Conservation (phyloP, 2,888 invertebrate species). For the Argyresthia goedartella region DNA sequence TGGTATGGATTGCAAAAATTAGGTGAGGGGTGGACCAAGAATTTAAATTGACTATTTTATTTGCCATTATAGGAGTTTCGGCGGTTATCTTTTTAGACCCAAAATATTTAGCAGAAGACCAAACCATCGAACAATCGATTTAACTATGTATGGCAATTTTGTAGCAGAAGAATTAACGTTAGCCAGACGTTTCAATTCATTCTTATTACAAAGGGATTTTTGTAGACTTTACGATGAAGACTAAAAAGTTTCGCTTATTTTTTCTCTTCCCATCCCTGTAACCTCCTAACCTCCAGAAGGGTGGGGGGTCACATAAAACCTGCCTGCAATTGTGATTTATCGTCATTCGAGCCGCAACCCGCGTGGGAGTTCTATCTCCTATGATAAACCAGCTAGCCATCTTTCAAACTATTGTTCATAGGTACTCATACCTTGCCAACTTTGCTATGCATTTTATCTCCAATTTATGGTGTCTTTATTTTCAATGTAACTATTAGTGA, state of each 20-base stretch:
- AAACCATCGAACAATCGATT: too few relatives aligned
- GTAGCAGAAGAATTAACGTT: too few relatives aligned
- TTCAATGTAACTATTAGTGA: neutral
- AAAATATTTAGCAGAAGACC: too few relatives aligned
- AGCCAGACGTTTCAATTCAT: neutral
- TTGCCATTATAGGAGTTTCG: too few relatives aligned
- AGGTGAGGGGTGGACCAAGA: too few relatives aligned
- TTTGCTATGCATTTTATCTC: conserved; percentile 29
- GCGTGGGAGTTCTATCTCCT: conserved; percentile 28
- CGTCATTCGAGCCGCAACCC: conserved; percentile 14
- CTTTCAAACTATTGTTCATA: conserved; percentile 15
- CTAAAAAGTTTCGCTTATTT: too few relatives aligned
- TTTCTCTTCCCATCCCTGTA: too few relatives aligned
- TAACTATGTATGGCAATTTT: too few relatives aligned
- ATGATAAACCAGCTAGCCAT: conserved; percentile 18
- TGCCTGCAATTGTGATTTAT: conserved; percentile 27
- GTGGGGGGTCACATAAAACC: conserved; percentile 23
- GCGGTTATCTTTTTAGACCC: too few relatives aligned
- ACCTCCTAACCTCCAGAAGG: neutral
- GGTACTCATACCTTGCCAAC: neutral
- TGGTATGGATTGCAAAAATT: too few relatives aligned
- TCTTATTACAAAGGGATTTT: neutral
- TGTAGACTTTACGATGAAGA: too few relatives aligned
- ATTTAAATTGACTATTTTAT: too few relatives aligned
- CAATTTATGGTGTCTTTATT: conserved; percentile 23